Evolutionary conservation across 2,797 vertebrate genomes (phyloP).

Genomic region (Sebastes steindachneri): DNA sequence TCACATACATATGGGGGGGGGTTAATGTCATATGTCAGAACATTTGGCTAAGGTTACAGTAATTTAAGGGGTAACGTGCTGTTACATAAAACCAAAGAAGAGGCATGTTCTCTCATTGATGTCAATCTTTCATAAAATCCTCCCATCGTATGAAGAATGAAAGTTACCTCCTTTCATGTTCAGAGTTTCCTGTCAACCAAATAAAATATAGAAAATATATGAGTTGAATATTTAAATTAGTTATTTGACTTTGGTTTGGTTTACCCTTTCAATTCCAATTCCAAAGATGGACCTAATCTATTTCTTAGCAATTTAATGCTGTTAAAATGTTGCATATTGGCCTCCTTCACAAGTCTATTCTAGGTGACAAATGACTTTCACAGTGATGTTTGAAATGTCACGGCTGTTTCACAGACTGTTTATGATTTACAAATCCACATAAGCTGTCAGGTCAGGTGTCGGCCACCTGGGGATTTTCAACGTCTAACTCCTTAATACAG

Average conservation of each 20-base stretch:
- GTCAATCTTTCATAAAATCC: background rate
- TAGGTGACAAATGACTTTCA: background rate
- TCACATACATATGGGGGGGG: background rate
- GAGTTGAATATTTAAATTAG: background rate
- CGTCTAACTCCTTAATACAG: background rate
- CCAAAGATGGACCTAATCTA: background rate
- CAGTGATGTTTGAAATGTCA: background rate
- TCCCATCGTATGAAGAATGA: background rate
- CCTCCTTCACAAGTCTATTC: background rate
- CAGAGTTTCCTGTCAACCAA: background rate
- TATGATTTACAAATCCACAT: background rate
- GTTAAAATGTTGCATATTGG: background rate
- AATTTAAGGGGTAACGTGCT: background rate
- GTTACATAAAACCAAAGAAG: background rate
- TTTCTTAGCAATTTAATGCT: background rate
- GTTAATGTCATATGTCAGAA: background rate
- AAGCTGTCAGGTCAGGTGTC: background rate
- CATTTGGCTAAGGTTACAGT: background rate
- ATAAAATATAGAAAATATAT: background rate
- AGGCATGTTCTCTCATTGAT: background rate
- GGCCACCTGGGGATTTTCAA: background rate
- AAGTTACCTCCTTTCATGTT: background rate
- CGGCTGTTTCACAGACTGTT: background rate
- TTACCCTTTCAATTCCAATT: background rate
- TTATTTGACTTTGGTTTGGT: background rate